A percentile compares a stretch with the other conserved stretches of the same genome.
Evolutionary conservation across 1,140 invertebrate genomes (phyloP).

Genomic region (Philopotamus ludificatus): DNA sequence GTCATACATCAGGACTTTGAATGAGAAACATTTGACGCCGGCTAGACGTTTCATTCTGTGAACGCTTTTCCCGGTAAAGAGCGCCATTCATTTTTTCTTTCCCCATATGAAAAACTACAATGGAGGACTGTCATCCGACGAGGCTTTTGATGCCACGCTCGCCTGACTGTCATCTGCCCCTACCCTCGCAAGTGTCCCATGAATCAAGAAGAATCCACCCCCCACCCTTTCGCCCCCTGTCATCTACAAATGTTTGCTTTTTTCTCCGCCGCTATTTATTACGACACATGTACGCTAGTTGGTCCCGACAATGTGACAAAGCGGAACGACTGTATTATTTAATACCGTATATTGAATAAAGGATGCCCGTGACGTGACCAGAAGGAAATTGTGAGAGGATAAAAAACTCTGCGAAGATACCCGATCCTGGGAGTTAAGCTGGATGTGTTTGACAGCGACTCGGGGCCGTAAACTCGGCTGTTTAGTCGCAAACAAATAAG

Average conservation of each 20-base stretch:
- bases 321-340: slow-evolving; percentile 1
- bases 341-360: too few species aligned
- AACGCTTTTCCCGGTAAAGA: neutral
- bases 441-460: too few species aligned
- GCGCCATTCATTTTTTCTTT: slow-evolving; percentile 22
- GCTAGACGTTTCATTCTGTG: slow-evolving; percentile 20
- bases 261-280: slow-evolving; percentile 30
- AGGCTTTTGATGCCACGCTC: slow-evolving; percentile 31
- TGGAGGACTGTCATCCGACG: slow-evolving; percentile 31
- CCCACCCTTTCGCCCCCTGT: slow-evolving; percentile 21
- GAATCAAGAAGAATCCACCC: slow-evolving; percentile 32
- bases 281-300: slow-evolving; percentile 21
- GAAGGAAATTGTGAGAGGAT: neutral
- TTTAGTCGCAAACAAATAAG: too few species aligned
- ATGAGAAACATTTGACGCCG: slow-evolving; percentile 8
- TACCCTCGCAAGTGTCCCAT: slow-evolving; percentile 24
- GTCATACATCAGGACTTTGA: slow-evolving; percentile 1
- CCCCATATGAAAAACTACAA: slow-evolving; percentile 36
- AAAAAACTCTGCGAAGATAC: neutral
- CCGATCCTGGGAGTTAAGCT: too few species aligned
- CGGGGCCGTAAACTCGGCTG: too few species aligned
- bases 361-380: too few species aligned
- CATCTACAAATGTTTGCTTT: slow-evolving; percentile 35
- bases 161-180: slow-evolving; percentile 29
- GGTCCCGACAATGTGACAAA: slow-evolving; percentile 21